These are phyloP conservation scores for Trissolcus brochymenae DNA, from an alignment of 2,888 invertebrate species.

Conservation along the genomic window DNA sequence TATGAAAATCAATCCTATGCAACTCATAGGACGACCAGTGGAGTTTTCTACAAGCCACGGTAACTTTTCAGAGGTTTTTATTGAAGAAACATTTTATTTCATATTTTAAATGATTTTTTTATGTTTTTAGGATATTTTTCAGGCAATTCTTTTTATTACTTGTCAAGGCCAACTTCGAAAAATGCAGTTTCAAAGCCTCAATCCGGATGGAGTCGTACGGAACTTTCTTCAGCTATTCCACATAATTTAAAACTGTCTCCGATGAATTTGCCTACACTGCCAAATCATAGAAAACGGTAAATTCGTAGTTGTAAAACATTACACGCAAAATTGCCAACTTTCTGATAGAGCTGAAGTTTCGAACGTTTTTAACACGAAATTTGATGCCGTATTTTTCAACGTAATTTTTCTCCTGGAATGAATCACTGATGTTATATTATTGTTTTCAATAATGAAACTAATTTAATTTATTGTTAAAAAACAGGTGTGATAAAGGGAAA, in stretches of 20 bases:
- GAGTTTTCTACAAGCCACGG: slow-evolving; percentile 39
- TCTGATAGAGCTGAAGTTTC: too few species aligned
- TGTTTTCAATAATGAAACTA: too few species aligned
- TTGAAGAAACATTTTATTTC: not conserved
- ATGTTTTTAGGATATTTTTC: slow-evolving; percentile 19
- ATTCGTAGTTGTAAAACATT: too few species aligned
- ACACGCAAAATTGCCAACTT: not conserved
- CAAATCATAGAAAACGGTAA: slow-evolving; percentile 69
- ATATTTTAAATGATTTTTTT: not conserved
- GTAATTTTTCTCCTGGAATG: too few species aligned
- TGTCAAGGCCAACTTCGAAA: slow-evolving; percentile 62
- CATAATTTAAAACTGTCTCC: slow-evolving; percentile 73
- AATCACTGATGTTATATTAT: too few species aligned
- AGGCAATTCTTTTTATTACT: slow-evolving; percentile 43
- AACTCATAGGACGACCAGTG: slow-evolving; percentile 65
- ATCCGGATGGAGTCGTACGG: slow-evolving; percentile 70
- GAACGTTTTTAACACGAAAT: too few species aligned
- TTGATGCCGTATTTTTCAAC: too few species aligned
- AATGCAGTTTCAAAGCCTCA: slow-evolving; percentile 64
- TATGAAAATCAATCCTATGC: slow-evolving; percentile 70
- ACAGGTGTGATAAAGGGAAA: too few species aligned
- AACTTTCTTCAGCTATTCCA: slow-evolving; percentile 68
- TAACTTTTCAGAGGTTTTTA: not conserved
- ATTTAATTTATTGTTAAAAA: too few species aligned
- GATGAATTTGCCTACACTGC: slow-evolving; percentile 69